A percentile compares a stretch with the other conserved stretches of the same genome.
Conservation (phyloP, 2,888 invertebrate species). For the Acanthosepion esculentum region DNA sequence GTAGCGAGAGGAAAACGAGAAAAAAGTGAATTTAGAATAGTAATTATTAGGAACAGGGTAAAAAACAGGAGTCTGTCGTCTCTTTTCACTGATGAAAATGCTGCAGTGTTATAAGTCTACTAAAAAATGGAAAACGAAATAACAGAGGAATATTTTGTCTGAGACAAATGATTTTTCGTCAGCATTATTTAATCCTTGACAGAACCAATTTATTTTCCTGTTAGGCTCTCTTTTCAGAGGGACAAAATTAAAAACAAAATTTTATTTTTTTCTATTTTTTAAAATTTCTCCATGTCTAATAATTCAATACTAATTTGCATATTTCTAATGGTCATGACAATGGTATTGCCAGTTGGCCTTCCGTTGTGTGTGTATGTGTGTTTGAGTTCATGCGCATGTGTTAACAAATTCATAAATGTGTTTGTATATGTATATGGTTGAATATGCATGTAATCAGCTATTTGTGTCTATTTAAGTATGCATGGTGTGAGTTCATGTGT, state of each 20-base stretch:
- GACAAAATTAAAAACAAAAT: neutral
- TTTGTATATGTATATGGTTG: no score
- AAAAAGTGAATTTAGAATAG: no score
- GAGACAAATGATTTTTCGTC: neutral
- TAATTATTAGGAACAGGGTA: neutral
- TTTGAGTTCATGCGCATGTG: no score
- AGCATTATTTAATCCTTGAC: neutral
- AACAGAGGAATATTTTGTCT: neutral
- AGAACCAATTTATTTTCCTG: neutral
- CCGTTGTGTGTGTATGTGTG: no score
- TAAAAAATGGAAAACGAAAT: neutral
- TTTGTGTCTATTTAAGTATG: no score
- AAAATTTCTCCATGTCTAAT: neutral
- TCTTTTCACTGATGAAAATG: neutral
- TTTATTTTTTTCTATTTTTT: neutral
- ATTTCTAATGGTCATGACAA: neutral
- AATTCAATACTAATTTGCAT: conserved; percentile 11
- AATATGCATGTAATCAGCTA: no score
- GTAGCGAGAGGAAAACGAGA: no score
- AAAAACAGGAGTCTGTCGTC: neutral
- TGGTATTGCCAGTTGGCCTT: no score
- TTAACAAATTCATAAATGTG: no score
- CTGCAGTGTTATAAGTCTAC: neutral
- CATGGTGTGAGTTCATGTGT: no score
- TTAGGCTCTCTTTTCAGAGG: neutral